A percentile compares a stretch with the other conserved stretches of the same genome.
Conservation (phyloP, 1,140 invertebrate genomes). For the Listronotus oregonensis region DNA sequence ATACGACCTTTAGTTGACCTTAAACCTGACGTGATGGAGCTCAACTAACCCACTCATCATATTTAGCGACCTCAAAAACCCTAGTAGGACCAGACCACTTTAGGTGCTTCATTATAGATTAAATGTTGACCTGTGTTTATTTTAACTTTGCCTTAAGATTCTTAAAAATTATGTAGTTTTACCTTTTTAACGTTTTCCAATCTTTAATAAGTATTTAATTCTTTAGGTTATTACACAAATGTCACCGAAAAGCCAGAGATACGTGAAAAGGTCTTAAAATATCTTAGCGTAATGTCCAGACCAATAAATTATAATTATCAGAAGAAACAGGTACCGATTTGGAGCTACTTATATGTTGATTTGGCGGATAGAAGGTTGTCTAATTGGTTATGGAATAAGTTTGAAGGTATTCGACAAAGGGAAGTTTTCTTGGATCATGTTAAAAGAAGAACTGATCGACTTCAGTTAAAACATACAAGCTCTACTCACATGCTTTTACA, state of each 20-base stretch:
- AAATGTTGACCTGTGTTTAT: too few relatives aligned
- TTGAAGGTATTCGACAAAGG: slow-evolving; percentile 77
- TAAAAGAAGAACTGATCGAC: slow-evolving; percentile 50
- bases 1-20: too few relatives aligned
- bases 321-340: slow-evolving; percentile 78
- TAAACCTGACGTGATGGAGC: too few relatives aligned
- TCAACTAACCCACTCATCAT: too few relatives aligned
- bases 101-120: too few relatives aligned
- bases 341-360: slow-evolving; percentile 93
- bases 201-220: too few relatives aligned
- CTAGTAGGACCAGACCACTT: too few relatives aligned
- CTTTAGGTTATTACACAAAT: slow-evolving; percentile 89
- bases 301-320: slow-evolving; percentile 79
- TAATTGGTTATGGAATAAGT: slow-evolving; percentile 85
- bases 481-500: slow-evolving; percentile 42
- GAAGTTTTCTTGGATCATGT: slow-evolving; percentile 68
- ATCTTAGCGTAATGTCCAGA: slow-evolving; percentile 88
- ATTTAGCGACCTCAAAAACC: too few relatives aligned
- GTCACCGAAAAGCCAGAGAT: slow-evolving; percentile 92
- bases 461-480: slow-evolving; percentile 35
- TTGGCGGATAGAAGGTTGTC: slow-evolving; percentile 86
- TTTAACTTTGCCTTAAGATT: too few relatives aligned
- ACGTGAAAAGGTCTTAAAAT: slow-evolving; percentile 90
- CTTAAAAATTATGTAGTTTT: too few relatives aligned
- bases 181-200: too few relatives aligned